A percentile compares a stretch with the other conserved stretches of the same genome.
phyloP scores from a whole-genome alignment of 2,888 invertebrate genomes.

The Diarsia dahlii region DNA sequence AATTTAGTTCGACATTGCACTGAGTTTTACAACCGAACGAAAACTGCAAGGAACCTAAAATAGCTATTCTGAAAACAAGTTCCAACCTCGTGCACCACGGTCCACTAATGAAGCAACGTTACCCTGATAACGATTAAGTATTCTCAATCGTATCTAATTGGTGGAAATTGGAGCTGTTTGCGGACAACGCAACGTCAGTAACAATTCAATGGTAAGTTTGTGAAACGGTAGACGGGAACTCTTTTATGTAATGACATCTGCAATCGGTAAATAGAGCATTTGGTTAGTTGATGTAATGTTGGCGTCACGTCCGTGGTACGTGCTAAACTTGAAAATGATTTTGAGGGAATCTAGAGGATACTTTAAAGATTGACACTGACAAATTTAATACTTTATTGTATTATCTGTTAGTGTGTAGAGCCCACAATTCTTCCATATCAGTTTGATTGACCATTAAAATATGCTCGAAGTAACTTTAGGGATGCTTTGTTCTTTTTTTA shows the following conservation, averaged over 20 bases:
- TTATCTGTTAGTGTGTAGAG: no score
- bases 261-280: constrained; percentile 64
- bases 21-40: not conserved
- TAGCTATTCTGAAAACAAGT: not conserved
- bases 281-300: constrained; percentile 60
- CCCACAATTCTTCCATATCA: no score
- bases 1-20: not conserved
- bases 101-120: constrained; percentile 48
- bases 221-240: constrained; percentile 69
- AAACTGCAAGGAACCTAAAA: no score
- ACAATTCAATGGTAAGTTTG: constrained; percentile 74
- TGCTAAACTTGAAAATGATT: constrained; percentile 12
- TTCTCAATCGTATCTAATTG: constrained; percentile 67
- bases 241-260: constrained; percentile 71
- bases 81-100: constrained; percentile 31
- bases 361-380: no score
- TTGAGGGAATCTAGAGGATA: not conserved
- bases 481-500: no score
- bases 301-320: not conserved
- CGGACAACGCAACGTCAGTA: constrained; percentile 67
- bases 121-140: constrained; percentile 50
- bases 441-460: no score
- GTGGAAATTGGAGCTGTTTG: constrained; percentile 62
- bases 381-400: no score
- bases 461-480: no score